phyloP scores from a whole-genome alignment of 2,888 invertebrate species.

The Sarcophaga variegata region DNA sequence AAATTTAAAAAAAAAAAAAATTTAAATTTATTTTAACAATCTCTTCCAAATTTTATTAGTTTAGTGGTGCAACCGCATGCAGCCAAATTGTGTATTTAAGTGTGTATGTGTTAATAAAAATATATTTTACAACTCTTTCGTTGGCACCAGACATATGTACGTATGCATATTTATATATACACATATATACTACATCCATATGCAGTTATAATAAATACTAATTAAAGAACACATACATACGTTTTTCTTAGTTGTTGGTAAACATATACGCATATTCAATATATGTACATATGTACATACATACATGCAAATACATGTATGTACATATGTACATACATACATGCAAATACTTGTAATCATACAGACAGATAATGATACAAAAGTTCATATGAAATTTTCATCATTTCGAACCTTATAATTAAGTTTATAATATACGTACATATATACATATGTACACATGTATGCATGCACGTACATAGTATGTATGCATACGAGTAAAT shows the following conservation, averaged over 20 bases:
- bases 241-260: conserved; percentile 17
- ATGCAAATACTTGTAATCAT: neutral
- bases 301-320: neutral
- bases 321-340: neutral
- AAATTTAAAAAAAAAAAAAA: too few relatives aligned
- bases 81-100: conserved; percentile 36
- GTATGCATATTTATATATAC: neutral
- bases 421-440: conserved; percentile 10
- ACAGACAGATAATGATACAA: neutral
- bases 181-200: neutral
- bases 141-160: neutral
- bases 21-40: neutral
- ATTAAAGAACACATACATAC: conserved; percentile 26
- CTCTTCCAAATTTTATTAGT: neutral
- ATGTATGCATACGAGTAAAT: too few relatives aligned
- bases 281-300: neutral
- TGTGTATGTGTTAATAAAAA: neutral
- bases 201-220: conserved; percentile 54
- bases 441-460: too few relatives aligned
- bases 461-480: too few relatives aligned
- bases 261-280: neutral
- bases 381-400: neutral
- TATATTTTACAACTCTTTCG: too few relatives aligned
- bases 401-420: conserved; percentile 34
- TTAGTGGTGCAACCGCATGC: conserved; percentile 25